phyloP scores from a whole-genome alignment of 2,113 vertebrate genomes.

The Dunckerocampus dactyliophorus region DNA sequence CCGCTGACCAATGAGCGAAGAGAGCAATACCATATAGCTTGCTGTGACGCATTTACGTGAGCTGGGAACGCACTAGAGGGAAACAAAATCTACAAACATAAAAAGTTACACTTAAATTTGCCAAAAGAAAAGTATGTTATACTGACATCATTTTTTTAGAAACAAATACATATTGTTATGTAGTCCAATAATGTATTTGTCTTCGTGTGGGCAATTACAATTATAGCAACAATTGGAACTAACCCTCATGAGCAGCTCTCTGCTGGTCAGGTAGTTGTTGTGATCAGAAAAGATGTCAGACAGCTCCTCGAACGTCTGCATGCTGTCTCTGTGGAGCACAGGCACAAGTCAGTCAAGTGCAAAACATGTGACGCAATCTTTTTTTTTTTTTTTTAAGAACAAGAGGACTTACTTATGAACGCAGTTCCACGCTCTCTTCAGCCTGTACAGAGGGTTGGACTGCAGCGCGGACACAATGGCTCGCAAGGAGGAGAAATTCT shows the following conservation, averaged over 20 bases:
- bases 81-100: no score
- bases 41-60: no score
- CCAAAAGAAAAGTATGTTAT: no score
- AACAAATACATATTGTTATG: no score
- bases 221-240: conserved; percentile 31
- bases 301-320: conserved; percentile 89
- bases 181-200: not conserved
- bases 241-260: conserved; percentile 94
- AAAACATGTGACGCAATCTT: not conserved
- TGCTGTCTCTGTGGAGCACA: conserved; percentile 75
- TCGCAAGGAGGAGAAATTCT: conserved; percentile 93
- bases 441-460: conserved; percentile 90
- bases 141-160: no score
- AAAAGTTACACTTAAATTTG: no score
- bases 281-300: conserved; percentile 94
- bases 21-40: no score
- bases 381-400: not conserved
- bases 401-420: conserved; percentile 83
- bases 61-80: no score
- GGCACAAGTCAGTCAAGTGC: not conserved
- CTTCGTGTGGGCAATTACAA: not conserved
- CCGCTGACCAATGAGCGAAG: no score
- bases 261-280: conserved; percentile 89
- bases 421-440: conserved; percentile 85
- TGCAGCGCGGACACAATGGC: conserved; percentile 91